Percentiles rank a stretch among this genome's conserved stretches.
Conservation (phyloP, 2,113 vertebrate species). For the Diadophis punctatus region DNA sequence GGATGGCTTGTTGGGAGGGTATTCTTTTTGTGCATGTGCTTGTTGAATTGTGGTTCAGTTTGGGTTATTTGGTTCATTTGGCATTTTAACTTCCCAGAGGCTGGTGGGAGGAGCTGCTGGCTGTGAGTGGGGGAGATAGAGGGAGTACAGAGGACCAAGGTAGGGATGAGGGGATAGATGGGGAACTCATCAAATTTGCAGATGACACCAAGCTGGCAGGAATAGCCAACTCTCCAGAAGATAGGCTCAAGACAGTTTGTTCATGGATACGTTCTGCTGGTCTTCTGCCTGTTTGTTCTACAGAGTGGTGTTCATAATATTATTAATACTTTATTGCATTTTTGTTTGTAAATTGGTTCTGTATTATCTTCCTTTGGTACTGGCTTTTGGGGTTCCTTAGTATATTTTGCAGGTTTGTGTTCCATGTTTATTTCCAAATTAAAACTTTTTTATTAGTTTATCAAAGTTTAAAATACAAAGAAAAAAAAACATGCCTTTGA, state of each 20-base stretch:
- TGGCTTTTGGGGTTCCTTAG: background rate
- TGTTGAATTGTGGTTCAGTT: background rate
- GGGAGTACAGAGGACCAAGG: too few species aligned
- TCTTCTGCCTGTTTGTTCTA: background rate
- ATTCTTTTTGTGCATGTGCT: background rate
- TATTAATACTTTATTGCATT: background rate
- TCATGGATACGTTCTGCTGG: background rate
- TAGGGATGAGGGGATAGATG: too few species aligned
- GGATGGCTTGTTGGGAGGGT: background rate
- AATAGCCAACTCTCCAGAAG: too few species aligned
- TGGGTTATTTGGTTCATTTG: background rate
- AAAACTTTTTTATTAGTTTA: too few species aligned
- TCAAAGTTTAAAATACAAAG: too few species aligned
- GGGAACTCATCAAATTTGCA: too few species aligned
- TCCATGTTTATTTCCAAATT: background rate
- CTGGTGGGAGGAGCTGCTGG: too few species aligned
- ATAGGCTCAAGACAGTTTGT: background rate
- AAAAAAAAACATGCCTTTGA: background rate
- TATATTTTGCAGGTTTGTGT: background rate
- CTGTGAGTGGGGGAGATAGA: too few species aligned
- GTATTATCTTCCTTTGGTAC: background rate
- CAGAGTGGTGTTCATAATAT: background rate
- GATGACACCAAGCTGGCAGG: too few species aligned
- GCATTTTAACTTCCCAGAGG: too few species aligned
- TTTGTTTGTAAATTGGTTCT: background rate